Evolutionary conservation across 2,113 vertebrate genomes (phyloP).

Genomic region (Psephotus haematonotus): DNA sequence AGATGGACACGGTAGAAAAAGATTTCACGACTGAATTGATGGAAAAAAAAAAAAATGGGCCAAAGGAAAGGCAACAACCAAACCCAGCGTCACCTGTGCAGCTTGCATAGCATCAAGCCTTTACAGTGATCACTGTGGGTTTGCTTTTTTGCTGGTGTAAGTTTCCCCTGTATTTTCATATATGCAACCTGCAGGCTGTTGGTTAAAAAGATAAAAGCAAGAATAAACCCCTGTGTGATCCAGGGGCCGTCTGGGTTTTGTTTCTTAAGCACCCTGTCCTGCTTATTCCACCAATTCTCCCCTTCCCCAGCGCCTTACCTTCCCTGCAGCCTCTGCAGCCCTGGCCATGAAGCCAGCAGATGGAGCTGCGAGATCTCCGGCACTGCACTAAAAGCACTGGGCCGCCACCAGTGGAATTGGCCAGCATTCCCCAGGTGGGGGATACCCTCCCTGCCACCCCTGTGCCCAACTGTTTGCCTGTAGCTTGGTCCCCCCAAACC

Average conservation of each 20-base stretch:
- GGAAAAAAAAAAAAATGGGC: background rate
- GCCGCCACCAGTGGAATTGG: rapidly evolving
- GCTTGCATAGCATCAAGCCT: background rate
- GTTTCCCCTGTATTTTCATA: background rate
- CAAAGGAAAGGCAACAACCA: background rate
- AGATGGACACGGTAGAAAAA: background rate
- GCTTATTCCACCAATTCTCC: background rate
- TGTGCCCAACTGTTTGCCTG: background rate
- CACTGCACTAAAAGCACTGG: background rate
- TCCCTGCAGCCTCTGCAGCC: background rate
- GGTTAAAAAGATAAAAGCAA: background rate
- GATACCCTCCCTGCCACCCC: background rate
- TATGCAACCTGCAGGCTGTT: background rate
- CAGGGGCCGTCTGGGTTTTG: background rate
- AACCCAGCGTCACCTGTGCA: rapidly evolving
- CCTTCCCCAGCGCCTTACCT: background rate
- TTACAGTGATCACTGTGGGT: background rate
- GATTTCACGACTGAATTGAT: background rate
- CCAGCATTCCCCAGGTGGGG: background rate
- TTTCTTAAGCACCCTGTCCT: background rate
- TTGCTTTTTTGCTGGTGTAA: background rate
- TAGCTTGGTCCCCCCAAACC: rapidly evolving
- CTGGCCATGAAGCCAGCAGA: background rate
- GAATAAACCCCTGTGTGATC: background rate
- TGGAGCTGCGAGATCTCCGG: conserved; percentile 41